Evolutionary conservation across 2,888 invertebrate genomes (phyloP), one percentile per base, ranked within the genome.

Genomic region (Lysandra coridon): DNA sequence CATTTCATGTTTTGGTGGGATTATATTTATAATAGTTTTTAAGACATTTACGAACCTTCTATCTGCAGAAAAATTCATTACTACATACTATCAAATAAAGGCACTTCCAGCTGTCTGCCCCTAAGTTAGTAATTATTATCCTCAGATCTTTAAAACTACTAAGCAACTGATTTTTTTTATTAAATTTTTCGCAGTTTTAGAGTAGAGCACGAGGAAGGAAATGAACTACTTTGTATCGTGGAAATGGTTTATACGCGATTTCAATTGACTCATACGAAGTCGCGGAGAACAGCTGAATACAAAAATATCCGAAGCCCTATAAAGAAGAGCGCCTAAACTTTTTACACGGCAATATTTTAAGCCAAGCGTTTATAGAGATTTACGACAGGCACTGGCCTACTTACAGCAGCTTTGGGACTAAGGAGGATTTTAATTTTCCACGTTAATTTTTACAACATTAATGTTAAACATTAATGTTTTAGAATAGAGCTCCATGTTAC

Each of bases 371-470:
- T 74, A 40, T 73, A 12, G n/a, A 74, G 74, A 74, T 74, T 74
- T 44, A 74, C 23, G 74, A 23, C 17, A 74, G 74, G 74, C 23
- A 44, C 44, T 74, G 74, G 44, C 74, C 74, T 44, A 44, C n/a
- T 74, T 74, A 44, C 23, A 6, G 40, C 44, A 7, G 23, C 44
- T 5, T n/a, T 37, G 57, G 73, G 73, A 33, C 37, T 17, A 17
- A 4, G 44, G 7, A 74, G 40, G n/a, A 73, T 40, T 73, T 40
- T 40, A 37, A 40, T 73, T 73, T 40, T 17, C 17, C 73, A 57
- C 57, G 60, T 73, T 17, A 73, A 37, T 33, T 2, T 23, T 23
- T 23, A 23, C 23, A 23, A 23, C 0, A 23, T 23, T 23, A 23
- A 23, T 23, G 23, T 23, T 23, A 0, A 23, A 23, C 23, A 23